A percentile compares a stretch with the other conserved stretches of the same genome.
Evolutionary conservation across 2,888 invertebrate genomes (phyloP).

Genomic region (Phalera bucephala): DNA sequence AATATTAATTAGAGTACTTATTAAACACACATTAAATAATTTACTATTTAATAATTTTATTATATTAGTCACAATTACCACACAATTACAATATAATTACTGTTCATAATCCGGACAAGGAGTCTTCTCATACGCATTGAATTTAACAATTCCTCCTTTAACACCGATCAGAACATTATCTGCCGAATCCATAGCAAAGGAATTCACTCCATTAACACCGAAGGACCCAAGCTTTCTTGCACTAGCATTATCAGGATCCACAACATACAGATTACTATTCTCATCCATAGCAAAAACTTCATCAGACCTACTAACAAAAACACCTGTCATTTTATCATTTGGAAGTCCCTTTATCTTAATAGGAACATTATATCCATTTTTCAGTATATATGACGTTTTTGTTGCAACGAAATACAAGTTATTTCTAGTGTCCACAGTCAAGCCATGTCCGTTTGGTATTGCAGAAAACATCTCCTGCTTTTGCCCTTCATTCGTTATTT

Average conservation of each 20-base stretch:
- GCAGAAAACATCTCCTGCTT: constrained; percentile 55
- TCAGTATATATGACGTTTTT: constrained; percentile 65
- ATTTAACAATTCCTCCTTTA: constrained; percentile 61
- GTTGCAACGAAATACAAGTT: constrained; percentile 71
- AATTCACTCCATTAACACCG: constrained; percentile 59
- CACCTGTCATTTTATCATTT: constrained; percentile 63
- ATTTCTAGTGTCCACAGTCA: constrained; percentile 64
- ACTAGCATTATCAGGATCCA: constrained; percentile 57
- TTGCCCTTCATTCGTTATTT: constrained; percentile 60
- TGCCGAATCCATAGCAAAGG: constrained; percentile 67
- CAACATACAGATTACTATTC: constrained; percentile 57
- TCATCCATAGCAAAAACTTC: constrained; percentile 73
- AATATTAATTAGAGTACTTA: no score
- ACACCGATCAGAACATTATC: constrained; percentile 69
- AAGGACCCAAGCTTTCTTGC: constrained; percentile 60
- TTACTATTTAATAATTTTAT: no score
- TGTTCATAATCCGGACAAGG: constrained; percentile 52
- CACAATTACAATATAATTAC: constrained; percentile 32
- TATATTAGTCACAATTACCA: constrained; percentile 5
- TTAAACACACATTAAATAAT: no score
- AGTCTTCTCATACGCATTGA: constrained; percentile 53
- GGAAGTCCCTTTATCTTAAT: constrained; percentile 68
- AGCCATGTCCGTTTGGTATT: constrained; percentile 70
- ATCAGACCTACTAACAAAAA: constrained; percentile 66
- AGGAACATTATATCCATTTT: constrained; percentile 51